phyloP scores from a whole-genome alignment of 2,888 invertebrate species.

The Baronia brevicornis region DNA sequence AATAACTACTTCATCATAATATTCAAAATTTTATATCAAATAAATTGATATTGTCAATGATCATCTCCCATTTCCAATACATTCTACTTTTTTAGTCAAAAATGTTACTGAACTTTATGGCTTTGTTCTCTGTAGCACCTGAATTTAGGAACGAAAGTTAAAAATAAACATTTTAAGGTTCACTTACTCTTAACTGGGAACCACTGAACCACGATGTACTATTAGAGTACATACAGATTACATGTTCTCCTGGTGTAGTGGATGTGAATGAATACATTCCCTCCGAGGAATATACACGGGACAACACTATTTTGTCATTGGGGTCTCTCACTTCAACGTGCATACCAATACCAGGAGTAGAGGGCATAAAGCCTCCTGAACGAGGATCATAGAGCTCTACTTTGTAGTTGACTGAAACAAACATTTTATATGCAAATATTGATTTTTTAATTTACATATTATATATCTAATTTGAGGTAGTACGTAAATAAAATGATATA shows the following conservation, averaged over 20 bases:
- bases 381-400: conserved; percentile 97
- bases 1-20: too few relatives aligned
- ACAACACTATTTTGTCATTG: conserved; percentile 94
- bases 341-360: conserved; percentile 97
- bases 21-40: too few relatives aligned
- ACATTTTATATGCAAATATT: too few relatives aligned
- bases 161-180: conserved; percentile 26
- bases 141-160: background rate
- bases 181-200: conserved; percentile 86
- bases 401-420: conserved; percentile 96
- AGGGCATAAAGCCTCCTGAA: conserved; percentile 96
- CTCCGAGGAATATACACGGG: conserved; percentile 95
- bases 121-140: background rate
- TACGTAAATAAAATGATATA: conserved; percentile 12
- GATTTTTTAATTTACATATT: too few relatives aligned
- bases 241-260: conserved; percentile 97
- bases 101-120: too few relatives aligned
- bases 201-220: conserved; percentile 99
- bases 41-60: too few relatives aligned
- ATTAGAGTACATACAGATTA: conserved; percentile 98
- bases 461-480: too few relatives aligned
- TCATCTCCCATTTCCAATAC: too few relatives aligned
- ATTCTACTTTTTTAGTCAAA: too few relatives aligned
- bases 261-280: conserved; percentile 98
- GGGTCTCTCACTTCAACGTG: conserved; percentile 98